phyloP scores from a whole-genome alignment of 2,888 invertebrate species.

The Tubulanus polymorphus region DNA sequence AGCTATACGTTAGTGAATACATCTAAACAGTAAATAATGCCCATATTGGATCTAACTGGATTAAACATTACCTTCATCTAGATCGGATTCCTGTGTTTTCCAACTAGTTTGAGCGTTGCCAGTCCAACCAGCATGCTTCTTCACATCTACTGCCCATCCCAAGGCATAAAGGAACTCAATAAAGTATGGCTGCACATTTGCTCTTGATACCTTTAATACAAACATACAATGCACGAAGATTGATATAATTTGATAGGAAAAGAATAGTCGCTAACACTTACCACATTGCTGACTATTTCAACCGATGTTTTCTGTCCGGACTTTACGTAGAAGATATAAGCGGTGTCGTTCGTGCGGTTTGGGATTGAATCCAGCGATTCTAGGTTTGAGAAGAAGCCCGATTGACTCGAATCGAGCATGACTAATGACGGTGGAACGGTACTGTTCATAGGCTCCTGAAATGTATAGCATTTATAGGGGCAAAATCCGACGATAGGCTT shows the following conservation, averaged over 20 bases:
- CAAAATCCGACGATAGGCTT: no score
- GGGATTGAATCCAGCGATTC: constrained; percentile 80
- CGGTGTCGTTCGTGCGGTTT: constrained; percentile 82
- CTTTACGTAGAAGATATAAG: constrained; percentile 89
- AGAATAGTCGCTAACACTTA: no score
- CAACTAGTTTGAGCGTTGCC: constrained; percentile 86
- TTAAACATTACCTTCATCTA: constrained; percentile 36
- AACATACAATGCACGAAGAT: no score
- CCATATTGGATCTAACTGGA: no score
- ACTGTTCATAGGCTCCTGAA: constrained; percentile 42
- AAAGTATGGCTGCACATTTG: constrained; percentile 58
- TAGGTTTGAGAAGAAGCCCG: constrained; percentile 75
- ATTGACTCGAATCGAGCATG: constrained; percentile 67
- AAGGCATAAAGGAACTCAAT: constrained; percentile 66
- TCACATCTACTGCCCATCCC: constrained; percentile 82
- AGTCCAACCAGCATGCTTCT: constrained; percentile 89
- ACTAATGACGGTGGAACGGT: constrained; percentile 61
- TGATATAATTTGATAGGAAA: background rate
- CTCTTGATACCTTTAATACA: constrained; percentile 50
- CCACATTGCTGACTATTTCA: constrained; percentile 78
- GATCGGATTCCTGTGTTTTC: constrained; percentile 57
- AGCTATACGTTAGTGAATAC: no score
- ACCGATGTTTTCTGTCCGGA: constrained; percentile 73
- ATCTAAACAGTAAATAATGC: no score
- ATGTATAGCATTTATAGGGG: background rate